Evolutionary conservation across 2,113 vertebrate genomes (phyloP), one percentile per base, ranked within the genome.

Genomic region (Odocoileus virginianus): DNA sequence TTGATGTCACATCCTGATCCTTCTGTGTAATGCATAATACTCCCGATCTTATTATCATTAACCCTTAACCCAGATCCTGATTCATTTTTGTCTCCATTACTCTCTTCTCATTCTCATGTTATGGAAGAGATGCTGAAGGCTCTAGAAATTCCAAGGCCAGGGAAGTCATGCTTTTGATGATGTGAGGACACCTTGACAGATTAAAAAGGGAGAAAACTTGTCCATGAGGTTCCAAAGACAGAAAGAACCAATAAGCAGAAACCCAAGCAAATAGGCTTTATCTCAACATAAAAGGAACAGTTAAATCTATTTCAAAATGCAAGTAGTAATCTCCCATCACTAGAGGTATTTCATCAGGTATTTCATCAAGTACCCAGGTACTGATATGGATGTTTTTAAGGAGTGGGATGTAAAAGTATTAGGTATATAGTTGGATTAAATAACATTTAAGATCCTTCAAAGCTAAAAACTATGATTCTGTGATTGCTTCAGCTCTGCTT

Each of bases 31-130:
- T 15, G 85, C 27, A 16, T n/a, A 64, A 78, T 88, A 52, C 52
- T 96, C 27, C n/a, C 91, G 36, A 87, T 60, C 76, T 85, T 85
- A 0, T 55, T 92, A 45, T 43, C 55, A 91, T 36, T 92, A 91
- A 94, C 33, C 19, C 45, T 21, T 91, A 95, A 78, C 57, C 36
- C 16, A 30, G 61, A 25, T 40, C 76, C 78, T 95, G 30, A n/a
- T 86, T 94, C 60, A 78, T 64, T 97, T 96, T 91, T 85, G 61
- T 91, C 58, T 96, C 40, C 27, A 36, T 83, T 85, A 55, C 3
- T 61, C 33, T 95, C 40, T 79, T 96, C 54, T 94, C 60, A 87
- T 76, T 95, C 61, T 97, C 23, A 47, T 94, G 47, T 82, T 97
- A 14, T 88, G 14, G 54, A 96, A 40, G 79, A 97, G 58, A 97